Percentiles rank a stretch among this genome's conserved stretches.
phyloP scores from a whole-genome alignment of 2,888 invertebrate genomes.

The Auanema sp. region DNA sequence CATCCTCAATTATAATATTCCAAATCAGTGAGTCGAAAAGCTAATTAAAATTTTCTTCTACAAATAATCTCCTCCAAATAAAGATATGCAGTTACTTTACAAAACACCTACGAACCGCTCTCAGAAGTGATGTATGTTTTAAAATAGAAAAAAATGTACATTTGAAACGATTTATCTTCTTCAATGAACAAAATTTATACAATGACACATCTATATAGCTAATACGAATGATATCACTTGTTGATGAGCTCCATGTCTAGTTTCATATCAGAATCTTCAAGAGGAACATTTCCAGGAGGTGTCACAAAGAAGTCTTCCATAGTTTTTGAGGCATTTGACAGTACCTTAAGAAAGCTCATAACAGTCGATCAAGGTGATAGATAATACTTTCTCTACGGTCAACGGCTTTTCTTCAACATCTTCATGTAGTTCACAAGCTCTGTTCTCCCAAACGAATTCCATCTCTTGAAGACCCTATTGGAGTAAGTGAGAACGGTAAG shows the following conservation, averaged over 20 bases:
- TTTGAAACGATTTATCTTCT: too few relatives aligned
- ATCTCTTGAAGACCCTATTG: constrained; percentile 12
- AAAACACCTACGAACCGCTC: too few relatives aligned
- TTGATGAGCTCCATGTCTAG: constrained; percentile 39
- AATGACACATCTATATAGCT: too few relatives aligned
- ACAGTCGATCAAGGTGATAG: background rate
- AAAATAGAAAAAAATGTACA: too few relatives aligned
- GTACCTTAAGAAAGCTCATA: constrained; percentile 15
- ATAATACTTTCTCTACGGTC: constrained; percentile 23
- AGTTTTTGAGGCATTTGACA: constrained; percentile 29
- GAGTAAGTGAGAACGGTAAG: background rate
- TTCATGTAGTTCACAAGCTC: constrained; percentile 40
- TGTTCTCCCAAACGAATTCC: constrained; percentile 38
- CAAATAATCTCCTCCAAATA: too few relatives aligned
- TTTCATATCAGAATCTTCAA: constrained; percentile 27
- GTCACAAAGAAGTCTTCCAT: constrained; percentile 47
- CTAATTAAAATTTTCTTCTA: too few relatives aligned
- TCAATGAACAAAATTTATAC: too few relatives aligned
- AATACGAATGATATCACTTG: constrained; percentile 21
- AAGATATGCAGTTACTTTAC: too few relatives aligned
- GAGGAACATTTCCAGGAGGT: constrained; percentile 46
- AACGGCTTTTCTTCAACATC: constrained; percentile 34
- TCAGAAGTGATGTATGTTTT: too few relatives aligned
- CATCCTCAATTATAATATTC: too few relatives aligned
- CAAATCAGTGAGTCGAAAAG: too few relatives aligned